Conservation (phyloP, 2,888 invertebrate genomes). For the Bimastos eiseni region DNA sequence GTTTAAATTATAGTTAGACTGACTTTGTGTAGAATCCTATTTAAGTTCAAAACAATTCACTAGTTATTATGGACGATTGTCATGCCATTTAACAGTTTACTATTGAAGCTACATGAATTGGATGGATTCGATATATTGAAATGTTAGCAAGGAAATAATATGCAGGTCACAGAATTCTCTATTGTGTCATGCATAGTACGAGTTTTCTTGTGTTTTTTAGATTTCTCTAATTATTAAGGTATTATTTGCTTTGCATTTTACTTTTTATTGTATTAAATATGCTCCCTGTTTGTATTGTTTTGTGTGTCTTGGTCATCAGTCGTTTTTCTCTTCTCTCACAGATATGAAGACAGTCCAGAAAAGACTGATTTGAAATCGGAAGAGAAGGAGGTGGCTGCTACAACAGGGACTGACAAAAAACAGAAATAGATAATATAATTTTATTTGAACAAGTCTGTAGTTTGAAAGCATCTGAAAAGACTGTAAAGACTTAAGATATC, state of each 20-base stretch:
- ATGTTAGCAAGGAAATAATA: background rate
- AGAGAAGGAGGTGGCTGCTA: slow-evolving; percentile 27
- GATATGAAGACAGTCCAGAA: slow-evolving; percentile 45
- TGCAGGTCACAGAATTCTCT: background rate
- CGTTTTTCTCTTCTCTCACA: background rate
- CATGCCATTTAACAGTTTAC: background rate
- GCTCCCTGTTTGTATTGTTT: background rate
- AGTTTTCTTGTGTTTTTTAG: background rate
- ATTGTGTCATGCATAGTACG: background rate
- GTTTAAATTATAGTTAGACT: background rate
- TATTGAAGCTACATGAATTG: background rate
- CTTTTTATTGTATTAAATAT: background rate
- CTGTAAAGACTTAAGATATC: background rate
- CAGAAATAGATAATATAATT: slow-evolving; percentile 34
- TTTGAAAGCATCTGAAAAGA: background rate
- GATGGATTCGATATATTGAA: background rate
- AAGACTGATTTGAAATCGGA: slow-evolving; percentile 29
- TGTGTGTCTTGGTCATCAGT: background rate
- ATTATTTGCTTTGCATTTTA: background rate
- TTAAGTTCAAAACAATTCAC: background rate
- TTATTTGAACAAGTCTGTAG: background rate
- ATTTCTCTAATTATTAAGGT: background rate
- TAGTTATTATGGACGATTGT: background rate
- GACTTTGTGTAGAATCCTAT: too few species aligned
- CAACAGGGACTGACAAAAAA: slow-evolving; percentile 35